Conservation (phyloP, 1,140 invertebrate species). For the Schlechtendalia chinensis region DNA sequence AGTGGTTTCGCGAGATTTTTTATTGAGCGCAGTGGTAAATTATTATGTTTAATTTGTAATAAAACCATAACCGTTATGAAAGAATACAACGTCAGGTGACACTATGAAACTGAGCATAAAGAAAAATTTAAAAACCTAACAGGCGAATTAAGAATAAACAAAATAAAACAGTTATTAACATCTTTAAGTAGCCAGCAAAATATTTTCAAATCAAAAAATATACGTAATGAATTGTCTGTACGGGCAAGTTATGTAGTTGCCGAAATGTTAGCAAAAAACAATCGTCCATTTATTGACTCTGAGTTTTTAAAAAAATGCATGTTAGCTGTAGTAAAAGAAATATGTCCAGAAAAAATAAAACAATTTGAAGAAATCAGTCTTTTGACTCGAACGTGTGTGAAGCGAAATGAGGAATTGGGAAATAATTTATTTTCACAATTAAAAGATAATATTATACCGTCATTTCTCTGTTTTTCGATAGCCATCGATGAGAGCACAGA, state of each 20-base stretch:
- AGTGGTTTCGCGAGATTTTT: too few relatives aligned
- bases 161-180: too few relatives aligned
- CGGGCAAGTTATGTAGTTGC: conserved; percentile 2
- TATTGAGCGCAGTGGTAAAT: too few relatives aligned
- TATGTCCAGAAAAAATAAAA: too few relatives aligned
- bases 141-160: not conserved
- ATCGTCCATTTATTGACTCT: not conserved
- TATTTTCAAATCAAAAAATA: conserved; percentile 11
- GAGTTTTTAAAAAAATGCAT: not conserved
- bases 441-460: not conserved
- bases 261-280: too few relatives aligned
- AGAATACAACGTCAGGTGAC: too few relatives aligned
- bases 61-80: too few relatives aligned
- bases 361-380: too few relatives aligned
- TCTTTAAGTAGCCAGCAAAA: not conserved
- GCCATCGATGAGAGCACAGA: not conserved
- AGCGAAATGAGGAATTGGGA: too few relatives aligned
- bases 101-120: not conserved
- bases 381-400: too few relatives aligned
- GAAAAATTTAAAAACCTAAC: conserved; percentile 1
- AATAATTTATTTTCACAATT: too few relatives aligned
- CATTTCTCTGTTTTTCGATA: conserved; percentile 5
- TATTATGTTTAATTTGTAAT: too few relatives aligned
- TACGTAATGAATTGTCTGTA: not conserved
- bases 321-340: not conserved